Base-by-base conservation (phyloP, 2,797 vertebrate genomes). In the Darevskia nairensis region DNA sequence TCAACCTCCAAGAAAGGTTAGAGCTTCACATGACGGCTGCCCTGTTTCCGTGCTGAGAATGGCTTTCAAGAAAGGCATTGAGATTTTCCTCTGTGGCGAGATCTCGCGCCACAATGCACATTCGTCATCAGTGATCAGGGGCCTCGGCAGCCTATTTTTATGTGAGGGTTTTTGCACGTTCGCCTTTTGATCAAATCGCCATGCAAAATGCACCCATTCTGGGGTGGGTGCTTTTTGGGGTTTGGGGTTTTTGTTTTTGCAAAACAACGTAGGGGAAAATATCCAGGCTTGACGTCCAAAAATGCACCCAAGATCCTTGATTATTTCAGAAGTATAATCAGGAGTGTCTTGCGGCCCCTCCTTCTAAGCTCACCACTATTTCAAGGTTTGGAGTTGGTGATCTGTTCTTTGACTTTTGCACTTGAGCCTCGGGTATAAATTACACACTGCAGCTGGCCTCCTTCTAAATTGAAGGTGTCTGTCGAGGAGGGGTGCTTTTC, bases 111-210 rank as follows among this genome's bases (percentile, higher is more conserved):
- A 11, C 21, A 39, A 11, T 15, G 50, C 50, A 55, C 50, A 55
- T 15, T 55, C 50, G 59, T 13, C 29, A 19, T 27, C 21, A 9
- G 4, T 2, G 17, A 19, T 27, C 29, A 9, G 4, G 13, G 17
- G 29, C 7, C 19, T 13, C 32, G 1, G 2, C 17, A 2, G 17
- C 39, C 2, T 88, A 74, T 86, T 27, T 50, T 93, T 91, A 91
- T 90, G 82, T 85, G 88, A 94, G 91, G n/a, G 23, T 32, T 69
- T 69, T 35, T 8, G 39, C 35, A 39, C 55, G 15, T 35, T 39
- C 61, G 50, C 39, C 32, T 5, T 32, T 80, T 11, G 44, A n/a
- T 5, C 11, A 32, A 9, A 2, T 6, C 50, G 1, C 32, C 75
- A 41, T 41, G 35, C 3, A n/a, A 66, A 76, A 35, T 1, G 11